Percentiles rank a stretch among this genome's conserved stretches.
These are phyloP conservation scores for Melolontha melolontha DNA, from an alignment of 2,888 invertebrate genomes.

Conservation along the genomic window DNA sequence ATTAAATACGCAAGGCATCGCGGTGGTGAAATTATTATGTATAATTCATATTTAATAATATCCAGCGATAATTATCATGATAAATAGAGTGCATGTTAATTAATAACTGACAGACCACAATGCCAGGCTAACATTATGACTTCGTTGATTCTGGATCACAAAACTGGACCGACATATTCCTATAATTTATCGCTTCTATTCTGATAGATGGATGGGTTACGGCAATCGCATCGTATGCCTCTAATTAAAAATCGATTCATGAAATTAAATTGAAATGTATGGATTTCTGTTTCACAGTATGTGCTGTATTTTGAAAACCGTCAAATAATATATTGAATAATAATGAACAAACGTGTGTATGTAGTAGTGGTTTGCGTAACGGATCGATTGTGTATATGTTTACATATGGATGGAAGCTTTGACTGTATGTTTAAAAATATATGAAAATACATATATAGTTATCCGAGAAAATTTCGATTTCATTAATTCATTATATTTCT, in stretches of 20 bases:
- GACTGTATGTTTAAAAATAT: too few species aligned
- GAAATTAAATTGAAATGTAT: conserved; percentile 35
- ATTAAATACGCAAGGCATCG: too few species aligned
- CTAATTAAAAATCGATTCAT: conserved; percentile 39
- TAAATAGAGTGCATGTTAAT: conserved; percentile 21
- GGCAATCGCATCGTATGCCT: conserved; percentile 11
- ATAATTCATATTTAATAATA: too few species aligned
- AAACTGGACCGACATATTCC: conserved; percentile 26
- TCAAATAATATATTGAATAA: conserved; percentile 26
- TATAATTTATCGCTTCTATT: conserved; percentile 31
- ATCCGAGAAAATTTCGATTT: too few species aligned
- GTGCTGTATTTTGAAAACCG: conserved; percentile 20
- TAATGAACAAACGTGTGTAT: conserved; percentile 2
- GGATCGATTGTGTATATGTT: background rate
- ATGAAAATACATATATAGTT: too few species aligned
- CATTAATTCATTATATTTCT: too few species aligned
- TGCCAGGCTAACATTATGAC: conserved; percentile 21
- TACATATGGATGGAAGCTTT: background rate
- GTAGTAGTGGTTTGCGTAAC: background rate
- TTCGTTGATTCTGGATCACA: conserved; percentile 19
- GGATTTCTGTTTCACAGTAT: conserved; percentile 6
- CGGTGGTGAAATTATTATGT: too few species aligned
- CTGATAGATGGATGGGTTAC: conserved; percentile 16
- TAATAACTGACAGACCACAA: conserved; percentile 24
- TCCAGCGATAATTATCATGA: background rate